Conservation (phyloP, 2,888 invertebrate species). For the Sarcophaga caerulescens region DNA sequence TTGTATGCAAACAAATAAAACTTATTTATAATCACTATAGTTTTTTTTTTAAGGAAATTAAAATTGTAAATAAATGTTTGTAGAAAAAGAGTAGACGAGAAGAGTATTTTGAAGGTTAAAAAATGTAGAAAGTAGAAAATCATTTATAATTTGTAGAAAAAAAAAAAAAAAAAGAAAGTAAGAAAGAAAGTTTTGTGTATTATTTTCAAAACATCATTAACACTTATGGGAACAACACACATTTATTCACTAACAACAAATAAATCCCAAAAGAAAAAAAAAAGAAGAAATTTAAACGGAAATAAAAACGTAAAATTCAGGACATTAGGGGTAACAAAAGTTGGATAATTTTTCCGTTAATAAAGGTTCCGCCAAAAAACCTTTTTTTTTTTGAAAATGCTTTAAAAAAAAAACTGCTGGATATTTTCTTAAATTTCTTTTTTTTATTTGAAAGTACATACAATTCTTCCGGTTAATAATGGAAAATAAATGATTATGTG, state of each 20-base stretch:
- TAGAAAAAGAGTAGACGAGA: background rate
- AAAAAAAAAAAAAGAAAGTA: background rate
- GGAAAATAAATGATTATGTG: no score
- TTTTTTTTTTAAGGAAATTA: slow-evolving; percentile 20
- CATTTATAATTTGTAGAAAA: slow-evolving; percentile 5
- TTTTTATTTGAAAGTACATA: no score
- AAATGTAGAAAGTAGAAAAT: background rate
- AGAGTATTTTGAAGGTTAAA: background rate
- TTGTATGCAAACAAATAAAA: no score
- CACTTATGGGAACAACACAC: slow-evolving; percentile 59
- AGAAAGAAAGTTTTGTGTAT: background rate
- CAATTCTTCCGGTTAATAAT: no score
- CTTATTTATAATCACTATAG: no score
- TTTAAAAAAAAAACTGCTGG: no score
- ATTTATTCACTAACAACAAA: slow-evolving; percentile 55
- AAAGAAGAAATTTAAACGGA: slow-evolving; percentile 40
- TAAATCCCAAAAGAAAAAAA: slow-evolving; percentile 39
- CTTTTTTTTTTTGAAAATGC: no score
- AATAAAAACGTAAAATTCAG: background rate
- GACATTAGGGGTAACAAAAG: background rate
- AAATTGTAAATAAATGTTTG: slow-evolving; percentile 20
- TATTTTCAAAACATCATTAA: slow-evolving; percentile 36
- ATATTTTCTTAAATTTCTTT: no score
- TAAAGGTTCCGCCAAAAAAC: no score
- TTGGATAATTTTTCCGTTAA: background rate